Evolutionary conservation across 2,888 invertebrate genomes (phyloP), one percentile per base, ranked within the genome.

Genomic region (Lasioglossum vierecki): DNA sequence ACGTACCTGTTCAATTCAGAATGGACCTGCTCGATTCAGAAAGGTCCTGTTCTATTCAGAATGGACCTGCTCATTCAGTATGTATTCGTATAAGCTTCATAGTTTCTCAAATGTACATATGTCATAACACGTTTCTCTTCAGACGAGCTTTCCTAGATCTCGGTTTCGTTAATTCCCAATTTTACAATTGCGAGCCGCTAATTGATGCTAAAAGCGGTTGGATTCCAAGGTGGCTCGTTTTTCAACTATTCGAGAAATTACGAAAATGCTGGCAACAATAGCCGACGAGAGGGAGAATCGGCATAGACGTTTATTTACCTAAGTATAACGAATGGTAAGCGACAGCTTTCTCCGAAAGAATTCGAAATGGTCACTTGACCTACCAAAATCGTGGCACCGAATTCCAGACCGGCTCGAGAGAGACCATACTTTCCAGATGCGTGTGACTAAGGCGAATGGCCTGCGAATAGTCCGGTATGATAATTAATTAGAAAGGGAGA

Each of bases 401-500:
- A 72, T 70, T 57, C 79, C 60, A n/a, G 35, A 15, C 30, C 35
- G 30, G 22, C 11, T 13, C 41, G 15, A 2, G 63, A 2, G 63
- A 35, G 18, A 9, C 30, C 73, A 63, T 75, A 57, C 75, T 76
- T 79, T 80, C 76, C 82, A 74, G 41, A 35, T 46, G 79, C 63
- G 81, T 44, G 79, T 88, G 88, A 90, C 81, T 90, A 88, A 90
- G 74, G 63, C 80, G 73, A 82, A 84, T 71, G 88, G 85, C 85
- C 39, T 77, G 83, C 79, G 53, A 73, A 74, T 53, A 76, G 71
- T 85, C 79, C 70, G 57, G 80, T 88, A 89, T 91, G 87, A 75
- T 89, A 89, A 90, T 90, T 86, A 88, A 89, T 85, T 88, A 68
- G 83, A 86, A 88, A 90, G 86, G 85, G 44, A 71, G 66, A 68